Conservation (phyloP, 1,140 invertebrate genomes). For the Aphelinus atriplicis region DNA sequence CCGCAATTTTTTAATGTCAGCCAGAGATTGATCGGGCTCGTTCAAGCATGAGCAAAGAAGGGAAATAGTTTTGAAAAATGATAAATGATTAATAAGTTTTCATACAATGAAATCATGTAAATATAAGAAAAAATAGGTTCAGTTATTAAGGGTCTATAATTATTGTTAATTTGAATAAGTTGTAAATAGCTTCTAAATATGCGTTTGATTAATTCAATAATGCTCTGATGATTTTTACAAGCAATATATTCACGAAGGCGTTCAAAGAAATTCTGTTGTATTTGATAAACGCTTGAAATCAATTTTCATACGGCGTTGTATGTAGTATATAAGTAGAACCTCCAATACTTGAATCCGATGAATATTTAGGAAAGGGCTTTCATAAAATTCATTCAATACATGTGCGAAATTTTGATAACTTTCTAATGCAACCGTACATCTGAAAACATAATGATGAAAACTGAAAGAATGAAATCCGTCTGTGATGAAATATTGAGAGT, state of each 20-base stretch:
- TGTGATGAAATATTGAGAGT: slow-evolving; percentile 28
- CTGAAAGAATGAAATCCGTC: slow-evolving; percentile 4
- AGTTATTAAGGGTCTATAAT: slow-evolving; percentile 32
- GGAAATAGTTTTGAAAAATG: slow-evolving; percentile 17
- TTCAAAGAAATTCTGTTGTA: slow-evolving; percentile 11
- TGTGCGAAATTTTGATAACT: not conserved
- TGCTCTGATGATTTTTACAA: slow-evolving; percentile 22
- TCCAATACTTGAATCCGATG: slow-evolving; percentile 17
- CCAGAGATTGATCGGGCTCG: slow-evolving; percentile 25
- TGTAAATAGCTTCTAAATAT: slow-evolving; percentile 39
- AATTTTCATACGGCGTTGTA: slow-evolving; percentile 6
- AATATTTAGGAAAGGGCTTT: not conserved
- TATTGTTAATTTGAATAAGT: slow-evolving; percentile 34
- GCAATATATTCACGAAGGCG: not conserved
- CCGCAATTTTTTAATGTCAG: slow-evolving; percentile 27
- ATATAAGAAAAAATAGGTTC: slow-evolving; percentile 29
- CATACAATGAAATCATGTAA: slow-evolving; percentile 33
- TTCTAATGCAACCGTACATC: not conserved
- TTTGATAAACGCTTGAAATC: slow-evolving; percentile 3
- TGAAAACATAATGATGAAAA: not conserved
- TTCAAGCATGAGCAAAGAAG: not conserved
- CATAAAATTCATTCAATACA: not conserved
- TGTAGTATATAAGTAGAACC: slow-evolving; percentile 6
- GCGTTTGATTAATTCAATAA: slow-evolving; percentile 24
- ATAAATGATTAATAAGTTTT: slow-evolving; percentile 37